Base-by-base conservation (phyloP, 2,888 invertebrate genomes). In the Oligia latruncula region DNA sequence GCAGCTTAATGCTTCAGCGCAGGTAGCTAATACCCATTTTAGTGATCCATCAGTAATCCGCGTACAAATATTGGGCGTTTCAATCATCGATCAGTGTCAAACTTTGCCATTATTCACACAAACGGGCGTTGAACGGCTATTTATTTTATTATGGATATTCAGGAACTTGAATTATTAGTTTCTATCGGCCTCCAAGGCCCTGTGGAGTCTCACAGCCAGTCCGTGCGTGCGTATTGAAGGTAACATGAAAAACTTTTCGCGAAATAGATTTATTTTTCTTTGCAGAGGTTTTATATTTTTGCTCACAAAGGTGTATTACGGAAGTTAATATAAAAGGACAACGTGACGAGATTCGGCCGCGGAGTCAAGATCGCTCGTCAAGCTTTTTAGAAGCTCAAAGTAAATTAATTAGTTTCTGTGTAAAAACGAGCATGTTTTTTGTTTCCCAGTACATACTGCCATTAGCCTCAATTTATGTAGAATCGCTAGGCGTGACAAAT, bases 21-120 rank as follows among this genome's bases (percentile, higher is more conserved):
- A 85, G 83, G 87, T 87, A 89, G 77, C 81, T 87, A 82, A 86
- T 80, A 78, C 74, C 67, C 76, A 58, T 79, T 80, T 81, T 74
- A 85, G 87, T 83, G 82, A 89, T 89, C 88, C 82, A 84, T 89
- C 88, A 89, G 82, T 78, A 82, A 88, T 85, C 72, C 81, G 77
- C 79, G 83, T 80, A 87, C 84, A 88, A 86, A 87, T 85, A 89
- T 88, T 85, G 82, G 84, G 74, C 80, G 75, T 82, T 90, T 89
- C 85, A 86, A 88, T 87, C 91, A 91, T 93, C 91, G 88, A 92
- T 93, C 93, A 92, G 77, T 91, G 92, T 92, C 93, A 90, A 93
- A 93, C 85, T 91, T 90, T 87, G 82, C 87, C 87, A 88, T 90
- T 90, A 90, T 91, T 88, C 88, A 82, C 87, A 86, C 85, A 90